A percentile compares a stretch with the other conserved stretches of the same genome.
Conservation (phyloP, 2,888 invertebrate genomes). For the Machimus atricapillus region DNA sequence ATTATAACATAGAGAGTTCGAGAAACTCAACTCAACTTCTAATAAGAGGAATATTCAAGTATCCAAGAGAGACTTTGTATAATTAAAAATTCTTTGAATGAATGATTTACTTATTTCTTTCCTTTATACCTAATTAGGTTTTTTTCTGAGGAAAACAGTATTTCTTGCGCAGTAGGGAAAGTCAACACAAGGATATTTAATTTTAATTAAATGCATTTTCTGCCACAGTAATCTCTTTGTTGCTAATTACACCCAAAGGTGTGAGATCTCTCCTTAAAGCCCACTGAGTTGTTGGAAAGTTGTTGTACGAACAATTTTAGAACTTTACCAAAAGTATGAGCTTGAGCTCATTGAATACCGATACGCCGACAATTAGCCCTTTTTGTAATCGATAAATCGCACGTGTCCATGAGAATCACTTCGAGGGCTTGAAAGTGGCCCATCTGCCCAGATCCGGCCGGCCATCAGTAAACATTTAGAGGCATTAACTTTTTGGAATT, state of each 20-base stretch:
- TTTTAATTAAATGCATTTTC: background rate
- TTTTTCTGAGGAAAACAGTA: background rate
- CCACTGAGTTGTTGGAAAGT: background rate
- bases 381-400: background rate
- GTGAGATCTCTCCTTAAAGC: background rate
- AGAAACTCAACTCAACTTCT: background rate
- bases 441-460: background rate
- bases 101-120: background rate
- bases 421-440: background rate
- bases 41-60: background rate
- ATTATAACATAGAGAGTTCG: background rate
- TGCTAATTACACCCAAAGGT: background rate
- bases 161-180: background rate
- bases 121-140: background rate
- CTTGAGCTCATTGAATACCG: background rate
- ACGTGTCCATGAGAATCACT: background rate
- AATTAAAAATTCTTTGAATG: background rate
- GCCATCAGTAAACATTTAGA: background rate
- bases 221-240: background rate
- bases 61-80: background rate
- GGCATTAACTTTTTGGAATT: background rate
- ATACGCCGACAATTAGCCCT: background rate
- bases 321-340: background rate
- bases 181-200: background rate
- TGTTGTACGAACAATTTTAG: background rate